phyloP scores from a whole-genome alignment of 2,888 invertebrate genomes.

The Platycheirus albimanus region DNA sequence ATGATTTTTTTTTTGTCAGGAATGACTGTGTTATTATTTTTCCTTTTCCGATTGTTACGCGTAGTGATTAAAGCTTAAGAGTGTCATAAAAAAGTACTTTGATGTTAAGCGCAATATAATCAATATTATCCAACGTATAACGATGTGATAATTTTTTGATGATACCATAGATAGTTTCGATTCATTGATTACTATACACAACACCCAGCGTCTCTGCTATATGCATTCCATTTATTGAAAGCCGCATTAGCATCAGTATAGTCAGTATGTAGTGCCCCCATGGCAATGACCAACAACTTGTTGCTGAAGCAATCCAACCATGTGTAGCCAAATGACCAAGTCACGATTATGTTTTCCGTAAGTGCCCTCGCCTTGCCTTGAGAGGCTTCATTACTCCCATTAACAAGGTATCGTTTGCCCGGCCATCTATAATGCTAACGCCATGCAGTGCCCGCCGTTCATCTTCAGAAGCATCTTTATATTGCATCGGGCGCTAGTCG shows the following conservation, averaged over 20 bases:
- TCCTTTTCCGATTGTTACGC: too few relatives aligned
- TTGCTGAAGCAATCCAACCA: slow-evolving; percentile 15
- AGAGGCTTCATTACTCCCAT: too few relatives aligned
- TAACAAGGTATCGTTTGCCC: slow-evolving; percentile 70
- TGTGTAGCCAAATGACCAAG: slow-evolving; percentile 65
- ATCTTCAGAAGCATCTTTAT: background rate
- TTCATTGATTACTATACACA: slow-evolving; percentile 67
- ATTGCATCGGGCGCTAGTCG: slow-evolving; percentile 13
- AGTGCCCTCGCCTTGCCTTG: slow-evolving; percentile 66
- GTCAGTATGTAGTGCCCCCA: too few relatives aligned
- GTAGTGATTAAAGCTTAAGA: too few relatives aligned
- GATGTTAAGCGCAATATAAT: slow-evolving; percentile 59
- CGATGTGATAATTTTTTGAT: slow-evolving; percentile 74
- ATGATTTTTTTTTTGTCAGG: too few relatives aligned
- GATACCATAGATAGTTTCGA: slow-evolving; percentile 65
- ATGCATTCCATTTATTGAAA: slow-evolving; percentile 29
- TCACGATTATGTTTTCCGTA: slow-evolving; percentile 69
- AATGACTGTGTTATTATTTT: too few relatives aligned
- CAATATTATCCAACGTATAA: slow-evolving; percentile 67
- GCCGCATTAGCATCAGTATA: too few relatives aligned
- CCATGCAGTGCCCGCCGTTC: too few relatives aligned
- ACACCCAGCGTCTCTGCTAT: slow-evolving; percentile 3
- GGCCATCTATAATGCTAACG: slow-evolving; percentile 68
- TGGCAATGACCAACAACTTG: slow-evolving; percentile 45
- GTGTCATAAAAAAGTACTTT: too few relatives aligned